Base-by-base conservation (phyloP, 2,797 vertebrate species). In the Pangasius mekongensis region DNA sequence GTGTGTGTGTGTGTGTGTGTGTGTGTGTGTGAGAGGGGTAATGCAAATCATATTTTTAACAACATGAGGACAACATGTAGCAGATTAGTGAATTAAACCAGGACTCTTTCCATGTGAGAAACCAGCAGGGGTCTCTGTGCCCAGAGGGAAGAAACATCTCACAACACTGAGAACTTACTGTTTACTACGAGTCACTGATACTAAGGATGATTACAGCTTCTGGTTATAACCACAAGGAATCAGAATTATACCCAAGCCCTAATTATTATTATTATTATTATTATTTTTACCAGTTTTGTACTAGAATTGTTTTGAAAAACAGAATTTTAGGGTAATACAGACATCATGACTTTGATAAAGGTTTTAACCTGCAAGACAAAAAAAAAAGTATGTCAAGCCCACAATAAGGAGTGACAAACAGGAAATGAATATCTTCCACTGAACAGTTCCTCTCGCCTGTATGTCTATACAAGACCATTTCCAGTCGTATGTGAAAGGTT, bases 1-100 rank as follows among this genome's bases (percentile, higher is more conserved):
- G 30, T 43, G 69, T 43, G 71, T 18, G 47, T 43, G 13, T n/a
- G 36, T 14, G 54, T 24, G 47, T 43, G 13, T n/a, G 36, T 14
- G 54, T 24, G 47, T 43, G 69, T 43, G 71, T 18, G 47, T 20
- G 30, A 6, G 22, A 14, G 94, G 94, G 90, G 93, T 94, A 90
- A 95, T 94, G 92, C 93, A 93, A 95, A 96, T 95, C 95, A 93
- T 90, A 95, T 94, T 92, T 92, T 91, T 92, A 94, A 93, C 91
- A 92, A 89, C 89, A 92, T 92, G 89, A 88, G 92, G 92, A 93
- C 92, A 95, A 93, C 91, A 95, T 64, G 77, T 85, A 64, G 78
- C 84, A 83, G 88, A 83, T 83, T 64, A 83, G 24, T 64, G 36
- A 64, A 88, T 87, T 74, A 89, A 87, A 76, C 43, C 9, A 30